Evolutionary conservation across 1,140 invertebrate genomes (phyloP), one percentile per base, ranked within the genome.

Genomic region (Danaus melanippus): DNA sequence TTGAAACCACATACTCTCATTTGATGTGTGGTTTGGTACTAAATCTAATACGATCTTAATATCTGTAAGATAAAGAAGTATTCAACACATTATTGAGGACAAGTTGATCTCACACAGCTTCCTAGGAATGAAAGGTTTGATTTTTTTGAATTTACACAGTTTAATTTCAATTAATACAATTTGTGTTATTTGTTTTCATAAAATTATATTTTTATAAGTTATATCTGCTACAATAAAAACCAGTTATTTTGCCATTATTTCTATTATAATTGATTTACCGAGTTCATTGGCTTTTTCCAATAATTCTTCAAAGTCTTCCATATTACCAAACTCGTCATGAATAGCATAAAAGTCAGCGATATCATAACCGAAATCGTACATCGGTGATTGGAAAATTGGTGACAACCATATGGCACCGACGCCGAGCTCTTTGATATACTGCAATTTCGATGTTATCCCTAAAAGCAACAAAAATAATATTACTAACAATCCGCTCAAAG

Each of bases 1-100:
- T 46, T 88, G 64, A 71, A 94, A 94, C 93, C 93, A 94, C 47
- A 89, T 85, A 73, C 92, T 92, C 64, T 92, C 87, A 64, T 92
- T 90, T 62, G 92, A 93, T 10, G 90, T 89, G 67, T 93, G 91
- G 75, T 93, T 93, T 41, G 92, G 92, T 32, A 93, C 90, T 56
- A 93, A 91, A 74, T 94, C 92, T 57, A 93, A 73, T 50, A 93
- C 86, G 53, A 86, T 76, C 74, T 86, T 84, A 54, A 84, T 84
- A 68, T 76, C 79, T 84, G 63, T 15, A 64, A 67, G 56, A 40
- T 32, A 5, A 32, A 32, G 6, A 32, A 32, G 7, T 32, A 7
- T 32, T 32, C 2, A 32, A 32, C 6, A 32, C 21, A 32, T 32
- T 3, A 32, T 3, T 32, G 21, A 32, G 21, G 21, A 32, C 2